phyloP scores from a whole-genome alignment of 37 sponge, comb jelly and placozoan genomes.

The Axinella damicornis region DNA sequence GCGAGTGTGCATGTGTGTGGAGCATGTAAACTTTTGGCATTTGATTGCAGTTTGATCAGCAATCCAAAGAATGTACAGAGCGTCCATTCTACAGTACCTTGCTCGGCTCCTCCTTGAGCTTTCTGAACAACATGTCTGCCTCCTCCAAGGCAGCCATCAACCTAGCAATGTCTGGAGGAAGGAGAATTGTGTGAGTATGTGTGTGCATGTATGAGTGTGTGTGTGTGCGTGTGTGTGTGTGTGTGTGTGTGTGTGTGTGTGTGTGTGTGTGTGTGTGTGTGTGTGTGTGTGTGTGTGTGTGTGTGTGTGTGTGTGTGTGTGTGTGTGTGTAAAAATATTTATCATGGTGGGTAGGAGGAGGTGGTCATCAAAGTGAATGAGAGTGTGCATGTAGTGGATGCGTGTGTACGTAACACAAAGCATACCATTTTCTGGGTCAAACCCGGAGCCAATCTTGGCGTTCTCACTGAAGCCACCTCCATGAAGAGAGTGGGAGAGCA shows the following conservation, averaged over 20 bases:
- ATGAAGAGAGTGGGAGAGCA: slow-evolving; percentile 85
- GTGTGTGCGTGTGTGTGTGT: too few relatives aligned
- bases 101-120: slow-evolving; percentile 34
- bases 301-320: too few relatives aligned
- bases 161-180: slow-evolving; percentile 47
- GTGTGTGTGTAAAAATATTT: too few relatives aligned
- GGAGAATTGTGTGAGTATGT: neutral
- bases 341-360: too few relatives aligned
- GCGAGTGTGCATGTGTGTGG: too few relatives aligned
- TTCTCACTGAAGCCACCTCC: slow-evolving; percentile 76
- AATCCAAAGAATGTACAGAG: too few relatives aligned
- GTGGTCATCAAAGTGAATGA: too few relatives aligned
- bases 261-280: slow-evolving; percentile 2
- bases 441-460: slow-evolving; percentile 75
- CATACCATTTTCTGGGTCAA: slow-evolving; percentile 65
- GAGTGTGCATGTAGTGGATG: too few relatives aligned
- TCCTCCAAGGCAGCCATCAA: slow-evolving; percentile 60
- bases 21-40: too few relatives aligned
- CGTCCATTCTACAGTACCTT: slow-evolving; percentile 33
- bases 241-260: neutral
- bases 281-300: too few relatives aligned
- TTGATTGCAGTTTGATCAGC: too few relatives aligned
- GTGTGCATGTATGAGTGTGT: neutral
- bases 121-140: slow-evolving; percentile 53
- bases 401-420: too few relatives aligned